phyloP scores from a whole-genome alignment of 2,888 invertebrate genomes.

The Muschampia plurimacula region DNA sequence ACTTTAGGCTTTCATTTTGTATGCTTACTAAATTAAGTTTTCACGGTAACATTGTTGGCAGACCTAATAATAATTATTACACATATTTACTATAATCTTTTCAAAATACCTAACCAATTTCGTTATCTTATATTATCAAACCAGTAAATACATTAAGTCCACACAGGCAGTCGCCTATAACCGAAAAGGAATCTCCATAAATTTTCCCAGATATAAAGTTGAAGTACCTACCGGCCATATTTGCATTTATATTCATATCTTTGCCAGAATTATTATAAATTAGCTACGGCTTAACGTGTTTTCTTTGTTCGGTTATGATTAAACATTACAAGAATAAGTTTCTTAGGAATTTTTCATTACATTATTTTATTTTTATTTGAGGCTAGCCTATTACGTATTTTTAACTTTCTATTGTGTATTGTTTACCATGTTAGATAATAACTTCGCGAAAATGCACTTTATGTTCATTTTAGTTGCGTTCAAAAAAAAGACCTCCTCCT shows the following conservation, averaged over 20 bases:
- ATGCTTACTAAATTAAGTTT: no score
- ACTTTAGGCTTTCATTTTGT: no score
- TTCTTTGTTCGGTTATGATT: conserved; percentile 18
- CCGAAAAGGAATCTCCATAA: not conserved
- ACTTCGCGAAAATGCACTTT: no score
- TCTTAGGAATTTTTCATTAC: conserved; percentile 13
- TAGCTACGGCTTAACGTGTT: conserved; percentile 9
- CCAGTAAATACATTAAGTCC: not conserved
- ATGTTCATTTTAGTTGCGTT: no score
- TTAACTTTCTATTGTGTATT: no score
- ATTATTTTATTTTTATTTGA: conserved; percentile 1
- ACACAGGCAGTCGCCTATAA: not conserved
- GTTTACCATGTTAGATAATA: no score
- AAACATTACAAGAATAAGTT: conserved; percentile 22
- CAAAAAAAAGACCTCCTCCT: no score
- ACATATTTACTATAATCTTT: no score
- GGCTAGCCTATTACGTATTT: not conserved
- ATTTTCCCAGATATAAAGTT: not conserved
- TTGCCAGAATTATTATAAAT: conserved; percentile 15
- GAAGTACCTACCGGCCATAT: not conserved
- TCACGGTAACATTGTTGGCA: no score
- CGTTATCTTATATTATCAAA: no score
- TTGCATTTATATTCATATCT: conserved; percentile 3
- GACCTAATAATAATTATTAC: no score
- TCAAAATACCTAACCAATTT: no score